A percentile compares a stretch with the other conserved stretches of the same genome.
Conservation (phyloP, 1,140 invertebrate species). For the Drosophila sproati region DNA sequence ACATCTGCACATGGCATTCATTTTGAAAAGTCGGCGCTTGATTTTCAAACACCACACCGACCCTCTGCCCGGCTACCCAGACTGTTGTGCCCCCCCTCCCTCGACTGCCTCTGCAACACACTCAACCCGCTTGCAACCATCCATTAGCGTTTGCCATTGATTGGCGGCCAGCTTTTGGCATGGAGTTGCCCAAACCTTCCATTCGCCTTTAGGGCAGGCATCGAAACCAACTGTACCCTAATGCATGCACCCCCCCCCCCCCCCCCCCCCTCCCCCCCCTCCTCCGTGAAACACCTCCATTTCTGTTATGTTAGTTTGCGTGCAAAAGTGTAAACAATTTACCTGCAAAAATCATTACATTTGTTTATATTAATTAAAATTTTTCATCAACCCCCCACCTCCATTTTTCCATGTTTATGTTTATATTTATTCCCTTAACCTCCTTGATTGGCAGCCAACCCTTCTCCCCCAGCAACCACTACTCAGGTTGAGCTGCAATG, state of each 20-base stretch:
- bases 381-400: constrained; percentile 42
- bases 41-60: constrained; percentile 6
- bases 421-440: constrained; percentile 10
- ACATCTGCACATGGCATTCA: constrained; percentile 84
- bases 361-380: constrained; percentile 76
- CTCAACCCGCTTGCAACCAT: neutral
- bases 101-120: no score
- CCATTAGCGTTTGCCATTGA: constrained; percentile 45
- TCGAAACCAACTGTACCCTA: neutral
- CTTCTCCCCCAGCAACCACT: no score
- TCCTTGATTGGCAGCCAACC: constrained; percentile 16
- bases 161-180: constrained; percentile 48
- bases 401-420: neutral
- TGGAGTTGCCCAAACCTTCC: neutral
- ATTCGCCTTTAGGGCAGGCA: neutral
- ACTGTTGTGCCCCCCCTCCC: no score
- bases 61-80: neutral
- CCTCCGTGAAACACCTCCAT: no score
- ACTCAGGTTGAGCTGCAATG: neutral
- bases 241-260: neutral
- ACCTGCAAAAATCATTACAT: constrained; percentile 59
- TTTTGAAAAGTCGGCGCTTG: constrained; percentile 71
- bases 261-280: neutral
- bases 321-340: constrained; percentile 67
- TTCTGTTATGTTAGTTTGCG: constrained; percentile 50